Evolutionary conservation across 1,140 invertebrate species (phyloP).

Genomic region (Amyelois transitella): DNA sequence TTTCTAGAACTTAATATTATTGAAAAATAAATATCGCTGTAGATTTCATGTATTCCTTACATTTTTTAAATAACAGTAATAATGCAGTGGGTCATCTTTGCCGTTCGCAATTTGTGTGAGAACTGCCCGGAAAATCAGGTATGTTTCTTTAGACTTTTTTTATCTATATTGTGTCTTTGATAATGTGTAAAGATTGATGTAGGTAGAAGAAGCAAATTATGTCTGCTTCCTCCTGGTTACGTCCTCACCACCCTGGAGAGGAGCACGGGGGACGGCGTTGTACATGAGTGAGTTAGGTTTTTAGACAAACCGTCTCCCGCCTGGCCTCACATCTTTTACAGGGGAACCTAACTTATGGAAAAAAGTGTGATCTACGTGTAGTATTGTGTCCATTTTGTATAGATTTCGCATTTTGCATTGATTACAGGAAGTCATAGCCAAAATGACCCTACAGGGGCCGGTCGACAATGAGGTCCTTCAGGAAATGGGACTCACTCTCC

Average conservation of each 20-base stretch:
- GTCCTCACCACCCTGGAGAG: no score
- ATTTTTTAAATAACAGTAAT: constrained; percentile 77
- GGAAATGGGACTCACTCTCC: constrained; percentile 69
- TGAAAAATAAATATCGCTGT: no score
- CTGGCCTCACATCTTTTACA: neutral
- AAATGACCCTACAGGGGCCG: constrained; percentile 75
- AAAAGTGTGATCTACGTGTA: neutral
- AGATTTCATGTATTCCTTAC: no score
- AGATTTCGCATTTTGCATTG: constrained; percentile 5
- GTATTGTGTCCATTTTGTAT: neutral
- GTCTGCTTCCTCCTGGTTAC: no score
- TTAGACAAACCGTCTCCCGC: neutral
- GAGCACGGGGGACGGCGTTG: no score
- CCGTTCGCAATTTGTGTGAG: constrained; percentile 83
- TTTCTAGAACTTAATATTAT: no score
- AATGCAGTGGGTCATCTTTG: constrained; percentile 86
- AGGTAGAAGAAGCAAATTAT: no score
- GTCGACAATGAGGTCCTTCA: constrained; percentile 72
- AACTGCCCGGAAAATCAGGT: constrained; percentile 83
- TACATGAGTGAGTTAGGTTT: no score
- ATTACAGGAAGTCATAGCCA: constrained; percentile 75
- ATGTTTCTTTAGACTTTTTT: constrained; percentile 2
- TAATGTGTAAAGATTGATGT: no score
- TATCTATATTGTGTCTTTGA: neutral
- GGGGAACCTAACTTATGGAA: neutral